phyloP scores from a whole-genome alignment of 2,888 invertebrate genomes.

The Cryptocephalus moraei region DNA sequence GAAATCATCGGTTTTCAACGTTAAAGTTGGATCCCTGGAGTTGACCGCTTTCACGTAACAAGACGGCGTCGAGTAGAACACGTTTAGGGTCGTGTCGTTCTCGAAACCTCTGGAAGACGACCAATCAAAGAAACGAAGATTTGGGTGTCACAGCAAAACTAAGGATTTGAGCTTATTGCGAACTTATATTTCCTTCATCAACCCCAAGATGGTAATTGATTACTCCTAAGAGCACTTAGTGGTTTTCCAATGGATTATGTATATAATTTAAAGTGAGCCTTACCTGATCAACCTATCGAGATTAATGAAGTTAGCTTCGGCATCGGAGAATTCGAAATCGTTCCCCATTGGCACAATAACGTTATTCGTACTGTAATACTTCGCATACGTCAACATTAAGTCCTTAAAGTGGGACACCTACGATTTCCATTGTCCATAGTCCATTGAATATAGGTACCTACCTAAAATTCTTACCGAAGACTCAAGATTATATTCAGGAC shows the following conservation, averaged over 20 bases:
- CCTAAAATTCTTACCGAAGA: conserved; percentile 12
- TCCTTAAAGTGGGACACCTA: conserved; percentile 28
- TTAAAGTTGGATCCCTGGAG: conserved; percentile 46
- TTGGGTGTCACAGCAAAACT: too few species aligned
- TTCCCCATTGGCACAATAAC: conserved; percentile 55
- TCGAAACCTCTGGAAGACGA: conserved; percentile 7
- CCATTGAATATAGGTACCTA: too few species aligned
- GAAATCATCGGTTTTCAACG: conserved; percentile 73
- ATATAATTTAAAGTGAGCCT: background rate
- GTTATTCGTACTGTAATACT: conserved; percentile 43
- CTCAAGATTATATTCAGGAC: conserved; percentile 47
- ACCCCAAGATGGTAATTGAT: too few species aligned
- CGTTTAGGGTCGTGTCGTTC: conserved; percentile 45
- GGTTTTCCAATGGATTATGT: too few species aligned
- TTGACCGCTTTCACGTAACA: conserved; percentile 72
- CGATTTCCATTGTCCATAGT: conserved; percentile 9
- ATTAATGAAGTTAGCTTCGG: conserved; percentile 47
- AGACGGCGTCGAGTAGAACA: conserved; percentile 76
- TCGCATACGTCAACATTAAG: conserved; percentile 28
- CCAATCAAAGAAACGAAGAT: too few species aligned
- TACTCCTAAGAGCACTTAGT: too few species aligned
- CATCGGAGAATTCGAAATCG: conserved; percentile 53
- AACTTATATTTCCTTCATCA: too few species aligned
- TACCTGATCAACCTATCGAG: conserved; percentile 44
- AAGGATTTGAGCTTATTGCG: too few species aligned